phyloP scores from a whole-genome alignment of 2,888 invertebrate genomes.

The Nemurella pictetii region DNA sequence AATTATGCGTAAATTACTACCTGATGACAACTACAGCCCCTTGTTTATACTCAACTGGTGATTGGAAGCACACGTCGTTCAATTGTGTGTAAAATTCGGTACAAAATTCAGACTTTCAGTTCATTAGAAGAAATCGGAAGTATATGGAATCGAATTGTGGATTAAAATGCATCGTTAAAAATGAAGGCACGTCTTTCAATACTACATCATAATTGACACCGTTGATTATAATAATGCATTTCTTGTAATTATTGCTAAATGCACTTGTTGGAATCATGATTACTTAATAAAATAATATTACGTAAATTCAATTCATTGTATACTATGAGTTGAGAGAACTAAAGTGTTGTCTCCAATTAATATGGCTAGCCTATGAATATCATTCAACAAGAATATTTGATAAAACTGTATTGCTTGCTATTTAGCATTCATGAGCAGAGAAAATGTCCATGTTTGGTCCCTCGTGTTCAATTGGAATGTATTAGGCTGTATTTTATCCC shows the following conservation, averaged over 20 bases:
- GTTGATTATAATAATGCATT: constrained; percentile 9
- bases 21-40: neutral
- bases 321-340: neutral
- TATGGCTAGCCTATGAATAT: constrained; percentile 3
- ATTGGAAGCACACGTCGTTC: neutral
- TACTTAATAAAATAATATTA: neutral
- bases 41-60: neutral
- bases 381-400: constrained; percentile 4
- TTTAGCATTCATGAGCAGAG: neutral
- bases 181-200: constrained; percentile 28
- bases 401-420: constrained; percentile 2
- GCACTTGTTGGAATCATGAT: neutral
- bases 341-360: neutral
- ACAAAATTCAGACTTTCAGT: constrained; percentile 26
- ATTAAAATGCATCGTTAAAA: constrained; percentile 5
- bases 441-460: neutral
- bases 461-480: neutral
- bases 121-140: constrained; percentile 17
- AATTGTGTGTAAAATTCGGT: neutral
- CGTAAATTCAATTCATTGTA: neutral
- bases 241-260: neutral
- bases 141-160: neutral
- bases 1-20: neutral
- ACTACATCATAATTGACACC: constrained; percentile 22
- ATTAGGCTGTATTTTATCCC: neutral